These are phyloP conservation scores for Himalopsyche kuldschensis DNA, from an alignment of 2,888 invertebrate genomes.

Conservation along the genomic window DNA sequence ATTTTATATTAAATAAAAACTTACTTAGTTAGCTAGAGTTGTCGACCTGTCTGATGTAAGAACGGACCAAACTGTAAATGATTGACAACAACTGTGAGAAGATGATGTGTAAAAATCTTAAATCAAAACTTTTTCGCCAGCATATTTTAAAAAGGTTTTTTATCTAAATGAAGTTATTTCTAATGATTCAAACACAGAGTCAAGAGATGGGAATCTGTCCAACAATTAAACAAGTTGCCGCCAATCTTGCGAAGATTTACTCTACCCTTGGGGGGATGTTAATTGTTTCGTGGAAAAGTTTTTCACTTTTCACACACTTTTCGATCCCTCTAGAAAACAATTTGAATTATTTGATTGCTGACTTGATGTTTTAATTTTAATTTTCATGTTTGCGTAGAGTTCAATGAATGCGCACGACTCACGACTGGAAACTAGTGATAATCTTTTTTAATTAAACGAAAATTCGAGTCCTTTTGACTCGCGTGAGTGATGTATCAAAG, in stretches of 20 bases:
- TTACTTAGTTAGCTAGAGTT: no score
- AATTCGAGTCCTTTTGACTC: background rate
- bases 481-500: background rate
- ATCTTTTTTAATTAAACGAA: background rate
- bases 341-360: background rate
- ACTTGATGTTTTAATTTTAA: background rate
- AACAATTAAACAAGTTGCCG: constrained; percentile 19
- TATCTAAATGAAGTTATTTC: background rate
- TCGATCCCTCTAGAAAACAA: constrained; percentile 1
- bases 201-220: constrained; percentile 5
- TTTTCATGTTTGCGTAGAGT: background rate
- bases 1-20: no score
- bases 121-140: no score
- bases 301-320: constrained; percentile 6
- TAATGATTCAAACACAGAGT: background rate
- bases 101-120: no score
- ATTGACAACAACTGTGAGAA: no score
- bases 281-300: constrained; percentile 22
- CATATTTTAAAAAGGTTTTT: no score
- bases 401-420: background rate
- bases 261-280: constrained; percentile 7
- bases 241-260: constrained; percentile 12
- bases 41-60: no score
- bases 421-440: background rate
- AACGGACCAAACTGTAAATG: no score